Base-by-base conservation (phyloP, 1,140 invertebrate genomes). In the Heliconius himera region DNA sequence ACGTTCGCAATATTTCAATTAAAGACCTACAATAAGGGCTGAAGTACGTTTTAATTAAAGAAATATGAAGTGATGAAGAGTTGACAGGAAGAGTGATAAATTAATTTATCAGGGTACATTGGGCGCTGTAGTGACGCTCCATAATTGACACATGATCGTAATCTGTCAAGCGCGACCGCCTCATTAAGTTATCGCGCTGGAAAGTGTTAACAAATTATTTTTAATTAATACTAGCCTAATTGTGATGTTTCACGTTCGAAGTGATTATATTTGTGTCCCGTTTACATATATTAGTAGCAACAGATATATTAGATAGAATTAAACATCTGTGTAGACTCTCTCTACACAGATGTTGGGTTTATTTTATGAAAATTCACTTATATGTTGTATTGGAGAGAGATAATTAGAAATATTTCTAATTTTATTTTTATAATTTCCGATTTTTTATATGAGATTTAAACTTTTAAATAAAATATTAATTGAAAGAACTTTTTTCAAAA, bases 21-120 rank as follows among this genome's bases (percentile, higher is more conserved):
- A 26, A 66, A 11, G 56, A 66, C 56, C 22, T 66, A 26, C 22
- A 66, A 29, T 66, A 66, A 66, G 56, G 56, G 56, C 56, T 66
- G 20, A 66, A 26, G 56, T 66, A 26, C 56, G 11, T 66, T 66
- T 66, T 66, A 66, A 66, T 66, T 66, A 29, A 29, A 66, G 56
- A 66, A 29, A 66, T 66, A 66, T 66, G 22, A 66, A 66, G 56
- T 66, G 56, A 66, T 29, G 56, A 66, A 26, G 56, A 66, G 56
- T n/a, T 66, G 56, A 66, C 56, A 29, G 56, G 54, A 73, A 11
- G 13, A n/a, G 78, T 66, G 16, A 70, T 74, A 74, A 79, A 79
- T 79, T 79, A 74, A 79, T 79, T 79, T 74, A 79, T 79, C 33
- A 70, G 33, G 33, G 56, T 70, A 74, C 74, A 79, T 79, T 75